These are phyloP conservation scores for Morone chrysops DNA, from an alignment of 2,113 vertebrate species.

Conservation along the genomic window DNA sequence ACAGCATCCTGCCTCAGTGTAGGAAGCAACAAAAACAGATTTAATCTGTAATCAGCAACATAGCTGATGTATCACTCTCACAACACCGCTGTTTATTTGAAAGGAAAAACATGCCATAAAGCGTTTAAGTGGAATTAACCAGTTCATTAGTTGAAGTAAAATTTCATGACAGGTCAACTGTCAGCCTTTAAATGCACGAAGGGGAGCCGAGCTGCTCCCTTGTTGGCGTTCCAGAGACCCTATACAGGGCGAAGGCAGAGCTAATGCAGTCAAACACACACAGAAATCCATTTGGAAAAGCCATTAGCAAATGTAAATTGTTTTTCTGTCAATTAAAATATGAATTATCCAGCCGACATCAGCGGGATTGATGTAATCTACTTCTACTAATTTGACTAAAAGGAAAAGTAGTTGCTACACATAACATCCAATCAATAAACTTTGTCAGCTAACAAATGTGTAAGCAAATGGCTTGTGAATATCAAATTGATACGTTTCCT, in stretches of 20 bases:
- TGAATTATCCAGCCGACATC: slow-evolving; percentile 76
- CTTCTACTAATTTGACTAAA: slow-evolving; percentile 80
- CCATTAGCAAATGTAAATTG: slow-evolving; percentile 80
- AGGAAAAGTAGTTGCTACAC: slow-evolving; percentile 73
- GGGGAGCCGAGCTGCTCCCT: slow-evolving; percentile 24
- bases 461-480: slow-evolving; percentile 67
- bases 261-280: slow-evolving; percentile 54
- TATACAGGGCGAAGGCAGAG: not conserved
- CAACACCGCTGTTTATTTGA: slow-evolving; percentile 57
- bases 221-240: slow-evolving; percentile 18
- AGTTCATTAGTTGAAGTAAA: slow-evolving; percentile 71
- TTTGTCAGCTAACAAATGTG: slow-evolving; percentile 70
- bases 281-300: slow-evolving; percentile 70
- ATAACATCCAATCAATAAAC: slow-evolving; percentile 77
- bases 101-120: slow-evolving; percentile 49
- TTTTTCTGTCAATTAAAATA: slow-evolving; percentile 80
- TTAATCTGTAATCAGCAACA: slow-evolving; percentile 40
- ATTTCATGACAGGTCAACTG: slow-evolving; percentile 64
- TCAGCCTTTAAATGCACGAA: slow-evolving; percentile 58
- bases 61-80: slow-evolving; percentile 37
- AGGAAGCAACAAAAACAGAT: slow-evolving; percentile 41
- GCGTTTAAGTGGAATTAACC: slow-evolving; percentile 60
- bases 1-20: slow-evolving; percentile 31
- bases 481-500: slow-evolving; percentile 52
- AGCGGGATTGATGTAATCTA: slow-evolving; percentile 74